Base-by-base conservation (phyloP, 2,797 vertebrate genomes). In the Sebastes nivosus region DNA sequence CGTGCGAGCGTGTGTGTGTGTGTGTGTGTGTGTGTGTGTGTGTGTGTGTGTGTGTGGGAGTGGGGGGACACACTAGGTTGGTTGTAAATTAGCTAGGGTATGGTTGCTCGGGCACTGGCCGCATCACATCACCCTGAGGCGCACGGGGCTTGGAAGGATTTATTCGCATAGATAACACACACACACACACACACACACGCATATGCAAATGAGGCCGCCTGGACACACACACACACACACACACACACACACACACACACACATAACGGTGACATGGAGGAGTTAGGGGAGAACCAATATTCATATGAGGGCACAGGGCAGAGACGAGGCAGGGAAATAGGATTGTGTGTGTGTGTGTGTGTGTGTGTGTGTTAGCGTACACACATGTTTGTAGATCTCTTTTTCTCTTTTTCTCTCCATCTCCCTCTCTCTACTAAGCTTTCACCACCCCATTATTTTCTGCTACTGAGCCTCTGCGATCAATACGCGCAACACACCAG, bases 131-230 rank as follows among this genome's bases (percentile, higher is more conserved):
- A 96, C 95, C 96, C 95, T 84, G 89, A 90, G 92, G 93, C 93
- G 54, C 88, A 91, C 24, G 24, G 92, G 96, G 95, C 97, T 97
- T 97, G 96, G 97, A 97, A 95, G 96, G 97, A 98, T 97, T 97
- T 97, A 97, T 98, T 98, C 97, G 96, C 97, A 97, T 95, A 97
- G 97, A 98, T 98, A 98, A 98, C 96, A 97, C 95, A 96, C 95
- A 96, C 96, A 95, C 96, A 97, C 95, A 96, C 96, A 95, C 95
- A 96, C 96, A 95, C 96, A 77, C 67, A 82, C 75, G 97, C 67
- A 83, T 70, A 89, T 88, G 92, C 91, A 94, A 93, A 94, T 89
- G 72, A 89, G 77, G 80, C 50, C 72, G 74, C 30, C 64, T 81
- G 88, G 82, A 88, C 86, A 87, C n/a, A n/a, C n/a, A n/a, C n/a